A percentile compares a stretch with the other conserved stretches of the same genome.
These are phyloP conservation scores for Nothoprocta pentlandii DNA, from an alignment of 2,113 vertebrate genomes.

Conservation along the genomic window DNA sequence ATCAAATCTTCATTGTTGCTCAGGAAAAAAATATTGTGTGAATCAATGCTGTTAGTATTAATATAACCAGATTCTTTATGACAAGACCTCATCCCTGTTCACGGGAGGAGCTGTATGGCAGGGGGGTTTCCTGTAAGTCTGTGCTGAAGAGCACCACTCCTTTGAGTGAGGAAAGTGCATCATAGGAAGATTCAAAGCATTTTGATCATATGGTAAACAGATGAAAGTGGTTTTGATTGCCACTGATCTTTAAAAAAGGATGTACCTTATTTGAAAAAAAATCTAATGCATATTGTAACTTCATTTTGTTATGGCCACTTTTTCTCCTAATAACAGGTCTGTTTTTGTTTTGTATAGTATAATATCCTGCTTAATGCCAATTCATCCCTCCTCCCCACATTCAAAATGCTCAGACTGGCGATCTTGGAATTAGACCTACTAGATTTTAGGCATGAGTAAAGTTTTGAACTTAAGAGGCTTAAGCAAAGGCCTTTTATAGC, in stretches of 20 bases:
- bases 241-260: background rate
- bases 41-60: background rate
- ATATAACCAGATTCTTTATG: background rate
- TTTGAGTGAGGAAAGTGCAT: background rate
- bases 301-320: background rate
- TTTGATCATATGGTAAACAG: background rate
- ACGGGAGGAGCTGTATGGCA: conserved; percentile 4
- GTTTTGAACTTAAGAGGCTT: background rate
- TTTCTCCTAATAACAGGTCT: background rate
- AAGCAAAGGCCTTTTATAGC: background rate
- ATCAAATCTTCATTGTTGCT: background rate
- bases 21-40: background rate
- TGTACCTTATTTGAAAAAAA: background rate
- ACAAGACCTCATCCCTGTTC: background rate
- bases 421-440: background rate
- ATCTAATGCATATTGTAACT: background rate
- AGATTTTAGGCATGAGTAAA: background rate
- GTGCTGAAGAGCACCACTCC: conserved; percentile 1
- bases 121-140: conserved; percentile 54
- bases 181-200: background rate
- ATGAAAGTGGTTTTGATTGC: background rate
- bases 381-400: background rate
- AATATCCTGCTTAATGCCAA: background rate
- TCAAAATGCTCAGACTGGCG: background rate
- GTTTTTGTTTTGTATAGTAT: background rate